A percentile compares a stretch with the other conserved stretches of the same genome.
phyloP scores from a whole-genome alignment of 2,113 vertebrate species.

The Danio rerio region DNA sequence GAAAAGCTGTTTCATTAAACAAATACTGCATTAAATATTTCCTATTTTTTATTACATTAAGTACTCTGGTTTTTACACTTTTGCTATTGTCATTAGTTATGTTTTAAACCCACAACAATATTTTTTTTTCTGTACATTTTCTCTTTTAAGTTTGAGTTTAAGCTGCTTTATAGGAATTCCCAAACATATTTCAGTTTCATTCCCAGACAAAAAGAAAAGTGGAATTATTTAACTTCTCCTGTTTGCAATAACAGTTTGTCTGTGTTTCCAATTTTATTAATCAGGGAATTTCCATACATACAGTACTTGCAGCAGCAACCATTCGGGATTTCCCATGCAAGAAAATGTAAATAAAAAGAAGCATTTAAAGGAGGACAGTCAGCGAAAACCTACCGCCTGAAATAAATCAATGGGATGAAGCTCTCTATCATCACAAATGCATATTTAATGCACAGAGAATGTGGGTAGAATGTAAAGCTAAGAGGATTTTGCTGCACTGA shows the following conservation, averaged over 20 bases:
- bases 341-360: slow-evolving; percentile 2
- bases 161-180: not conserved
- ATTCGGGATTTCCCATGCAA: slow-evolving; percentile 1
- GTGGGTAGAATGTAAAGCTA: slow-evolving; percentile 13
- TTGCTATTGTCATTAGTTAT: too few relatives aligned
- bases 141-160: not conserved
- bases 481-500: slow-evolving; percentile 25
- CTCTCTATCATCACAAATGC: slow-evolving; percentile 33
- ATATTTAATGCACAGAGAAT: slow-evolving; percentile 33
- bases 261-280: too few relatives aligned
- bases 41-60: too few relatives aligned
- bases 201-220: not conserved
- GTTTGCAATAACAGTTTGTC: not conserved
- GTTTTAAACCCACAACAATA: too few relatives aligned
- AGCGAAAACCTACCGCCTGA: not conserved
- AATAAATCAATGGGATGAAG: slow-evolving; percentile 5
- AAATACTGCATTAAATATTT: too few relatives aligned
- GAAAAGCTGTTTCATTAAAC: too few relatives aligned
- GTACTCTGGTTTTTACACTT: too few relatives aligned
- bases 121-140: too few relatives aligned
- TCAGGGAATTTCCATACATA: slow-evolving; percentile 19
- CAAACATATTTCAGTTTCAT: not conserved
- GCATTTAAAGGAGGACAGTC: slow-evolving; percentile 5
- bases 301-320: not conserved
- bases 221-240: not conserved